These are phyloP conservation scores for Erinaceus europaeus DNA, from an alignment of 2,113 vertebrate genomes.

Conservation along the genomic window DNA sequence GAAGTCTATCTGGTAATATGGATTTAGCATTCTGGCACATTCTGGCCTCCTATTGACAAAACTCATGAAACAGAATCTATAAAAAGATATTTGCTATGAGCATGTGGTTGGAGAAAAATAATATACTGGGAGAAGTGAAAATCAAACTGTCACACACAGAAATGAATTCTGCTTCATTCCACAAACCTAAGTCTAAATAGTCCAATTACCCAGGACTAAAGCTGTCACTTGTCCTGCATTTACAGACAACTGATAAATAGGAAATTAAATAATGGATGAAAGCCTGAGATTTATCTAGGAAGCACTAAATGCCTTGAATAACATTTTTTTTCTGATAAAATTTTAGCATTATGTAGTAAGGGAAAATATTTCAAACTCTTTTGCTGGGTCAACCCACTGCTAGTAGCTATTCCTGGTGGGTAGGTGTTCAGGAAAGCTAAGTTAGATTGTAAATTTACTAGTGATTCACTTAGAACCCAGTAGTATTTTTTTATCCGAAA, in stretches of 20 bases:
- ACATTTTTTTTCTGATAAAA: background rate
- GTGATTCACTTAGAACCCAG: background rate
- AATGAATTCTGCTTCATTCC: background rate
- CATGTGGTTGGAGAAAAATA: background rate
- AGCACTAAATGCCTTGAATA: background rate
- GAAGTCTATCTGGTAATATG: background rate
- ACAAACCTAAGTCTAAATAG: constrained; percentile 4
- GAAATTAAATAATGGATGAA: background rate
- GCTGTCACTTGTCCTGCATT: background rate
- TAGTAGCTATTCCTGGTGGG: background rate
- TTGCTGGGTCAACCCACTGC: background rate
- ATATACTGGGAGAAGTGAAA: background rate
- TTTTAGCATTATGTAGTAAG: background rate
- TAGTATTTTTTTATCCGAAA: background rate
- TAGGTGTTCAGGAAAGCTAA: background rate
- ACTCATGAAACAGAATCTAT: background rate
- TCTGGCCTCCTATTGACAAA: background rate
- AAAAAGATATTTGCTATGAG: background rate
- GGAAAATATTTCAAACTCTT: background rate
- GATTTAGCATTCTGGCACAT: constrained; percentile 24
- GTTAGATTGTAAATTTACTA: background rate
- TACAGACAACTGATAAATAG: background rate
- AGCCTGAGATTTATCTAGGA: background rate
- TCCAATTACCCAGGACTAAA: background rate
- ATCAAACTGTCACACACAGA: background rate